These are phyloP conservation scores for Ctenoplectra terminalis DNA, from an alignment of 1,140 invertebrate genomes.

Conservation along the genomic window DNA sequence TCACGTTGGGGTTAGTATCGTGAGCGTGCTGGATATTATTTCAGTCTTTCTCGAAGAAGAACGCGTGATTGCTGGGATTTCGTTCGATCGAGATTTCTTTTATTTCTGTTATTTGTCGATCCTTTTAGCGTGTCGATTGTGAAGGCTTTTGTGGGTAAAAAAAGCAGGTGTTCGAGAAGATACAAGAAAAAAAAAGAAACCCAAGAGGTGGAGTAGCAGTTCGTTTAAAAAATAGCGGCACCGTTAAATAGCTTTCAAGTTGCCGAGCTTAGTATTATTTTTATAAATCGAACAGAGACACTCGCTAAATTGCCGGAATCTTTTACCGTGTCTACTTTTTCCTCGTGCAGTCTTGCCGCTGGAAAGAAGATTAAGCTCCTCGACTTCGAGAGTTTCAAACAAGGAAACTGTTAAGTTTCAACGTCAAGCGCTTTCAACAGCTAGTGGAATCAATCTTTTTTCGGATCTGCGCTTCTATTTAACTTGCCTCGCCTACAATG, in stretches of 20 bases:
- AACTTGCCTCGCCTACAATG: conserved; percentile 7
- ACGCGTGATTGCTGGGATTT: background rate
- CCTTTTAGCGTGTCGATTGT: background rate
- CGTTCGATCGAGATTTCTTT: background rate
- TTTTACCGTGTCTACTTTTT: conserved; percentile 3
- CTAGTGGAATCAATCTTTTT: conserved; percentile 36
- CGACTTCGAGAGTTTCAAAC: conserved; percentile 5
- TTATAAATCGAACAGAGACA: background rate
- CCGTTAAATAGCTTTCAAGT: too few relatives aligned
- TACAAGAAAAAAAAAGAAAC: background rate
- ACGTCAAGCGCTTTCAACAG: background rate
- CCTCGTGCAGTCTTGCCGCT: background rate
- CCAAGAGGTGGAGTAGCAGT: background rate
- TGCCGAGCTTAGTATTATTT: background rate
- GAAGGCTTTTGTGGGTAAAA: background rate
- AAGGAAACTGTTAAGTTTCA: conserved; percentile 16
- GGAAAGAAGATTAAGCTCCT: conserved; percentile 33
- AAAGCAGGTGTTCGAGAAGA: background rate
- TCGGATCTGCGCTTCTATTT: conserved; percentile 3
- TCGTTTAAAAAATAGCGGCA: background rate
- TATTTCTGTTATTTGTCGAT: background rate
- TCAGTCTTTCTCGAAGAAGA: background rate
- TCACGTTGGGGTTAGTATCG: background rate
- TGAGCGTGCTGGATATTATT: conserved; percentile 5
- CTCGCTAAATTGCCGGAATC: background rate